phyloP scores from a whole-genome alignment of 2,797 vertebrate species.

The Pipistrellus kuhlii region DNA sequence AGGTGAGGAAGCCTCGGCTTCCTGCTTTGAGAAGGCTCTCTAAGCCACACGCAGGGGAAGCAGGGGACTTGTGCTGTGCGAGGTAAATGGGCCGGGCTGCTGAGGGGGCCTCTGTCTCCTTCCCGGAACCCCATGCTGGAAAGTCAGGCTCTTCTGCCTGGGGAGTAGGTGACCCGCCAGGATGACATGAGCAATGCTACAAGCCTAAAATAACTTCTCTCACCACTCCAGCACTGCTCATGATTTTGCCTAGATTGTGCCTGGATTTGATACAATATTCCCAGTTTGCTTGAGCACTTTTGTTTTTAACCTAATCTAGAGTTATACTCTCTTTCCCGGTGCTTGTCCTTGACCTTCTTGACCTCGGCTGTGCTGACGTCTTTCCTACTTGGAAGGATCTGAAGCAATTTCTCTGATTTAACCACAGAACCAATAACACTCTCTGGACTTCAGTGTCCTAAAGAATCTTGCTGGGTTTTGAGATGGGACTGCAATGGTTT shows the following conservation, averaged over 20 bases:
- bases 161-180: not conserved
- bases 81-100: too few species aligned
- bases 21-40: not conserved
- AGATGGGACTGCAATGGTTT: slow-evolving; percentile 9
- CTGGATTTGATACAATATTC: not conserved
- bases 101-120: not conserved
- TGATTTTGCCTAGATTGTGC: not conserved
- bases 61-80: not conserved
- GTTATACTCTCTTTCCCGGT: not conserved
- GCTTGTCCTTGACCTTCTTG: not conserved
- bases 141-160: not conserved
- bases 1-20: not conserved
- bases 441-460: not conserved
- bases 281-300: not conserved
- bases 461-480: slow-evolving; percentile 36
- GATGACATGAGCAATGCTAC: not conserved
- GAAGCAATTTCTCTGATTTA: slow-evolving; percentile 5
- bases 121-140: not conserved
- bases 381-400: not conserved
- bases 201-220: not conserved
- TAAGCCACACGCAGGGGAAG: not conserved
- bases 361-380: not conserved
- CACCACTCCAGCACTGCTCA: not conserved
- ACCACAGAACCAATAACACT: not conserved
- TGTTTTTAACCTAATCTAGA: not conserved